Evolutionary conservation across 2,888 invertebrate genomes (phyloP).

Genomic region (Campoletis raptor): DNA sequence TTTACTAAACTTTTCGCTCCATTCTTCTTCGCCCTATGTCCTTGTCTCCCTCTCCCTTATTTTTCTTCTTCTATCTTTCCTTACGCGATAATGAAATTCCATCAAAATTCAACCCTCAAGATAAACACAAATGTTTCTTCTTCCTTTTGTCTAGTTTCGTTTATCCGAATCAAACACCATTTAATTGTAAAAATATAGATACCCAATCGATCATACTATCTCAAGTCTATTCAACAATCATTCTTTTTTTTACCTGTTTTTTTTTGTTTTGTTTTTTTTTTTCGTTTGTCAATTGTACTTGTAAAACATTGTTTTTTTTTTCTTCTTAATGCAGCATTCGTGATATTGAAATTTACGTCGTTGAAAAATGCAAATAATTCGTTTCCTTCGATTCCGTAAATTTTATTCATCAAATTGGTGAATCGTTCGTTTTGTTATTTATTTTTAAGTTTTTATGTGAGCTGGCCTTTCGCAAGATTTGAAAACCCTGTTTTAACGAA

Average conservation of each 20-base stretch:
- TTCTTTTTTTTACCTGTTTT: constrained; percentile 14
- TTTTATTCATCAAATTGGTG: background rate
- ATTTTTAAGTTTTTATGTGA: background rate
- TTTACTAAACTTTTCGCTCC: constrained; percentile 16
- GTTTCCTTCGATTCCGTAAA: background rate
- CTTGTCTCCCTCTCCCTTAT: background rate
- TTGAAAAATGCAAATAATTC: background rate
- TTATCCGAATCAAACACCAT: constrained; percentile 31
- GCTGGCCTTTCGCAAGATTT: background rate
- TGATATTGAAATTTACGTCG: background rate
- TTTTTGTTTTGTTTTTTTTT: background rate
- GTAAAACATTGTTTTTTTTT: constrained; percentile 6
- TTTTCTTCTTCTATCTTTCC: background rate
- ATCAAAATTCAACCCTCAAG: constrained; percentile 18
- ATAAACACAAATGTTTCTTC: background rate
- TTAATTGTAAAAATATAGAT: constrained; percentile 40
- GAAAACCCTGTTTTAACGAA: background rate
- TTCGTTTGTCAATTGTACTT: background rate
- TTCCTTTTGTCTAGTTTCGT: background rate
- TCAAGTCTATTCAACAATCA: constrained; percentile 25
- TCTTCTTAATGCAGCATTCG: background rate
- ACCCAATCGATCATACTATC: constrained; percentile 12
- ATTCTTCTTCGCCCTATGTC: background rate
- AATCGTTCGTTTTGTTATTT: background rate
- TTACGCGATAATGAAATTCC: constrained; percentile 29